Base-by-base conservation (phyloP, 2,888 invertebrate genomes). In the Melipona bicolor region DNA sequence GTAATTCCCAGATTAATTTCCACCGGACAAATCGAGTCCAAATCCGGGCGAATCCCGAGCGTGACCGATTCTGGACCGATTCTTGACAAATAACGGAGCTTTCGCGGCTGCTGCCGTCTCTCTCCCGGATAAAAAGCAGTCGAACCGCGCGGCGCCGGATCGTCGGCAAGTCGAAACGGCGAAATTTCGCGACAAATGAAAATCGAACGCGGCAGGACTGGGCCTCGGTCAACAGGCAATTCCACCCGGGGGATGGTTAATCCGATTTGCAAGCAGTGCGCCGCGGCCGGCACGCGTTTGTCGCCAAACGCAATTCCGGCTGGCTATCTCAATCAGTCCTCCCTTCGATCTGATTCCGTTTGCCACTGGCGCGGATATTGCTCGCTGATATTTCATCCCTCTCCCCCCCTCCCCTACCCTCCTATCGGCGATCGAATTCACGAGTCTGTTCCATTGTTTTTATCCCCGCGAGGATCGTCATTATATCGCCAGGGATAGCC, bases 171-270 rank as follows among this genome's bases (percentile, higher is more conserved):
- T 61, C 75, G 69, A n/a, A 43, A 32, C 24, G 50, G 27, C 65
- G 13, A 83, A 9, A 79, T 61, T 74, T 59, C 49, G 32, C 69
- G 77, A 81, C 81, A 68, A 81, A 82, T 61, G 64, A 68, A 81
- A 82, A 84, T 75, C 36, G 54, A 87, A 79, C 81, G 43, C 43
- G 69, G 27, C 49, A 36, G 67, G 11, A 67, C 67, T 32, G 24
- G 27, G 56, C 59, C n/a, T 68, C 77, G 79, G 72, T 76, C 84
- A 65, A 64, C 79, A 78, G 59, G 76, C 83, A 79, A 79, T 79
- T 76, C 64, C 67, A 17, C n/a, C n/a, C 50, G 78, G 54, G 70
- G 76, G n/a, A 59, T n/a, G n/a, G 24, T 67, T 85, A 85, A 85
- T 79, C 65, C 36, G 83, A 83, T 85, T 77, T 74, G 21, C 61